Evolutionary conservation across 1,140 invertebrate genomes (phyloP).

Genomic region (Magallana ariakensis): DNA sequence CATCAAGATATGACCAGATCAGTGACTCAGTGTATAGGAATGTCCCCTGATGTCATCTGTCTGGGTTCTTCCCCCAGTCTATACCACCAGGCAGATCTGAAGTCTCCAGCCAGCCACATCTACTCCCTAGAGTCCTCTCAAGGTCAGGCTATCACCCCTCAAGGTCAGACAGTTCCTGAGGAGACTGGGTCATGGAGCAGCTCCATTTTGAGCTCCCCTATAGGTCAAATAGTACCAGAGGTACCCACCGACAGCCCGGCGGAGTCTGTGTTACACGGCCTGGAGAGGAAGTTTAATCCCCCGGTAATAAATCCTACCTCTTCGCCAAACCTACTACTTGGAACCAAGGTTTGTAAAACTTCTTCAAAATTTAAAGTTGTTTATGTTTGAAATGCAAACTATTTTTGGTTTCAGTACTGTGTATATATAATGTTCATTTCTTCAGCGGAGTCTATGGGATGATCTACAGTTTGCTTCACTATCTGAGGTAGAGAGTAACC

Average conservation of each 20-base stretch:
- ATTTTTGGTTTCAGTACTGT: too few relatives aligned
- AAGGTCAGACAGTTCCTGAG: neutral
- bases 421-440: neutral
- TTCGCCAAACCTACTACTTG: neutral
- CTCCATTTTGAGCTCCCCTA: neutral
- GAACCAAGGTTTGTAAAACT: slow-evolving; percentile 1
- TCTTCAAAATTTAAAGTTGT: neutral
- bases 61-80: slow-evolving; percentile 8
- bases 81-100: neutral
- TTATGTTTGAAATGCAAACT: too few relatives aligned
- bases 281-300: neutral
- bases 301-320: neutral
- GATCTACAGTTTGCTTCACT: slow-evolving; percentile 63
- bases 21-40: neutral
- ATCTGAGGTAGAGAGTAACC: slow-evolving; percentile 60
- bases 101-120: neutral
- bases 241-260: neutral
- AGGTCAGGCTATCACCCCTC: neutral
- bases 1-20: neutral
- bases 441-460: slow-evolving; percentile 59
- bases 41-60: neutral
- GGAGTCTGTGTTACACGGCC: neutral
- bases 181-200: neutral
- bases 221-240: neutral
- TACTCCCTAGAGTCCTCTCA: neutral